These are phyloP conservation scores for Sternotherus odoratus DNA, from an alignment of 2,797 vertebrate genomes.

Conservation along the genomic window DNA sequence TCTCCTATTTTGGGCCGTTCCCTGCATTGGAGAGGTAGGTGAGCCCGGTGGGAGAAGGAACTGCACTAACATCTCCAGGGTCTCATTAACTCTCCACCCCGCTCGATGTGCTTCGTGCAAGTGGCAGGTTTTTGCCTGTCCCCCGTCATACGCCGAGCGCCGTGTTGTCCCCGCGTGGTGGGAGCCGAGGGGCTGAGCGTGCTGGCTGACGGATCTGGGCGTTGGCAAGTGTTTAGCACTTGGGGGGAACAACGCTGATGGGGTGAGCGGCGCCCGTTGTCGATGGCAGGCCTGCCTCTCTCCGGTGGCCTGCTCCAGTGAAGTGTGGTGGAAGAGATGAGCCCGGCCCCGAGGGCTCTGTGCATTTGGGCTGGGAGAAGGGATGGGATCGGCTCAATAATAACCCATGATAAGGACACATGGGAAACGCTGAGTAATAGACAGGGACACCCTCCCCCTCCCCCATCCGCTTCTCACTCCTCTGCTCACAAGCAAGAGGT, in stretches of 20 bases:
- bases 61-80: neutral
- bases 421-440: neutral
- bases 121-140: neutral
- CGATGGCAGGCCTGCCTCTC: neutral
- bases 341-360: neutral
- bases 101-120: neutral
- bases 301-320: neutral
- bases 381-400: neutral
- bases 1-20: neutral
- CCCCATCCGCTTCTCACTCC: too few relatives aligned
- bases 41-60: neutral
- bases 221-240: neutral
- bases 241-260: neutral
- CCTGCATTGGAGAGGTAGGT: neutral
- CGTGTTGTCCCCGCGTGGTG: neutral
- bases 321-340: neutral
- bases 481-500: neutral
- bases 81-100: conserved; percentile 4
- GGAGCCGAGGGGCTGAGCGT: neutral
- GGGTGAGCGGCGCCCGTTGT: neutral
- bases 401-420: neutral
- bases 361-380: neutral
- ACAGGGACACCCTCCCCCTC: neutral
- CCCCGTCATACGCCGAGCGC: neutral
- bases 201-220: neutral